These are phyloP conservation scores for Chinchilla lanigera DNA, from an alignment of 2,113 vertebrate genomes.

Conservation along the genomic window DNA sequence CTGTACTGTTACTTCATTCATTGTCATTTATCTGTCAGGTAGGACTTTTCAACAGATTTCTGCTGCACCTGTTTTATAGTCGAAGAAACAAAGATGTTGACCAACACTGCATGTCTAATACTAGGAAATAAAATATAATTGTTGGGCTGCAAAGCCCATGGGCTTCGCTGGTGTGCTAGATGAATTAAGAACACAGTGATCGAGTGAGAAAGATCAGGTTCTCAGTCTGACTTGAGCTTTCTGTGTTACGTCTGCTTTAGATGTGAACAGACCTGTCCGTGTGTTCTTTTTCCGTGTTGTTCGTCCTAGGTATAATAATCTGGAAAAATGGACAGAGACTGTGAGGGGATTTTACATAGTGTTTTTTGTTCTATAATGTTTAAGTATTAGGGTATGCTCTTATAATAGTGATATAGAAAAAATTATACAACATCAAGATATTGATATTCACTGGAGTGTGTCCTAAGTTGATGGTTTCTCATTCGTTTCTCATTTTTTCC, in stretches of 20 bases:
- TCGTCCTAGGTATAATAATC: background rate
- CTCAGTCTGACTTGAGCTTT: background rate
- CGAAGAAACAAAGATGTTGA: background rate
- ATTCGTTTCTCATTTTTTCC: background rate
- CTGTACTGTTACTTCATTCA: background rate
- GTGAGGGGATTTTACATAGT: background rate
- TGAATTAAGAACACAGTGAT: background rate
- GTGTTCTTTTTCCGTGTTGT: background rate
- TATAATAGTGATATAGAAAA: background rate
- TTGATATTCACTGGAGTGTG: background rate
- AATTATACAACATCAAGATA: background rate
- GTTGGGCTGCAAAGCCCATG: background rate
- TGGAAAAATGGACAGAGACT: background rate
- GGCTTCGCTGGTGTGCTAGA: background rate
- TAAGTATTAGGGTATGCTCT: background rate
- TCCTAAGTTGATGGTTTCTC: background rate
- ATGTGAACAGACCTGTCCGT: background rate
- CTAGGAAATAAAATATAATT: background rate
- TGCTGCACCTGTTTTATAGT: background rate
- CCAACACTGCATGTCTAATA: background rate
- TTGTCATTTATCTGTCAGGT: background rate
- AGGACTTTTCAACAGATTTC: background rate
- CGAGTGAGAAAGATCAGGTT: background rate
- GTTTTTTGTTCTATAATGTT: background rate
- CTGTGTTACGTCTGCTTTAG: background rate